Evolutionary conservation across 2,113 vertebrate species (phyloP).

Genomic region (human (Homo sapiens)): DNA sequence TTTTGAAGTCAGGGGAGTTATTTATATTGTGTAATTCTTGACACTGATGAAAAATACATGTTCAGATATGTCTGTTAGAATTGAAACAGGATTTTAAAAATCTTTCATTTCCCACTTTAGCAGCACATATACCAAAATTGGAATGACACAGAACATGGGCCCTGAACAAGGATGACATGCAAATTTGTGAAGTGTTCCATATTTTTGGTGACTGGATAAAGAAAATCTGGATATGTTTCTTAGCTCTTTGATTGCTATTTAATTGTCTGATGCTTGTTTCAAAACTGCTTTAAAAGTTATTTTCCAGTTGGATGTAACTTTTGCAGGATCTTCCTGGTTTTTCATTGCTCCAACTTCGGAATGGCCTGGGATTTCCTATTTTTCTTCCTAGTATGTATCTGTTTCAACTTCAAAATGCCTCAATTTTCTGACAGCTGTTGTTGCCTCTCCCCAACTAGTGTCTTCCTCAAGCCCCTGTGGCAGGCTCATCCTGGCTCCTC

Average conservation of each 20-base stretch:
- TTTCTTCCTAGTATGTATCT: constrained; percentile 45
- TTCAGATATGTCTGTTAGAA: background rate
- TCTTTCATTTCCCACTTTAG: too few relatives aligned
- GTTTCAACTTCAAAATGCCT: constrained; percentile 62
- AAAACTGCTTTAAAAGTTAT: constrained; percentile 90
- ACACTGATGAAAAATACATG: background rate
- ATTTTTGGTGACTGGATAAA: too few relatives aligned
- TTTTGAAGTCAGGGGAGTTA: background rate
- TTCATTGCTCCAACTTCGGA: constrained; percentile 44
- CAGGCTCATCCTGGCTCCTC: background rate
- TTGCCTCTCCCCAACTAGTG: background rate
- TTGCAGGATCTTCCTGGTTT: background rate
- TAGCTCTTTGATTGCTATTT: constrained; percentile 88
- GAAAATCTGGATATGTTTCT: too few relatives aligned
- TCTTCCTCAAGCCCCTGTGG: background rate
- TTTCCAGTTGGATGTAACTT: constrained; percentile 94
- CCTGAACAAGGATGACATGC: too few relatives aligned
- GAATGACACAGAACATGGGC: too few relatives aligned
- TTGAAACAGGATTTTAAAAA: background rate
- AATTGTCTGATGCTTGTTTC: constrained; percentile 87
- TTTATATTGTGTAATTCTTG: background rate
- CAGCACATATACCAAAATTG: too few relatives aligned
- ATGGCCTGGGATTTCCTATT: constrained; percentile 50
- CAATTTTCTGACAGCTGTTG: constrained; percentile 69
- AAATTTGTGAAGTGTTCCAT: too few relatives aligned